Percentiles rank a stretch among this genome's conserved stretches.
Conservation (phyloP, 2,888 invertebrate genomes). For the Crioceris asparagi region DNA sequence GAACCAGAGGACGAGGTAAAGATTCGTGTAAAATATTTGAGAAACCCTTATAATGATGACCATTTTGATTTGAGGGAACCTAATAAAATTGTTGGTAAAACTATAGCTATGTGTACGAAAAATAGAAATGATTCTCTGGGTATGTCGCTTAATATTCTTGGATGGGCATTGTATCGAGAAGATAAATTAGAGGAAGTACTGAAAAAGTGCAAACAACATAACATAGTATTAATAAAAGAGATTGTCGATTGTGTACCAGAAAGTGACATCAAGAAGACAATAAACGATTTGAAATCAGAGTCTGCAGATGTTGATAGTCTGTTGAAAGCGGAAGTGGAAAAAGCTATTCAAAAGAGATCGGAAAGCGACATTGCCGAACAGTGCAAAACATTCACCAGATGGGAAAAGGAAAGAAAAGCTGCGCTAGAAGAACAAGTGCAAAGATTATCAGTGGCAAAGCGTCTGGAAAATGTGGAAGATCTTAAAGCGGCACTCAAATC, state of each 20-base stretch:
- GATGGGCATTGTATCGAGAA: slow-evolving; percentile 33
- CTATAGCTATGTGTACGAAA: slow-evolving; percentile 51
- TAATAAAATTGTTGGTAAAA: slow-evolving; percentile 69
- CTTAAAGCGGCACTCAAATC: slow-evolving; percentile 47
- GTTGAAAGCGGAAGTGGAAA: slow-evolving; percentile 35
- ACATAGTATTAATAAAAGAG: slow-evolving; percentile 32
- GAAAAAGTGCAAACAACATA: slow-evolving; percentile 27
- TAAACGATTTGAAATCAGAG: slow-evolving; percentile 11
- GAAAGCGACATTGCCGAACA: slow-evolving; percentile 49
- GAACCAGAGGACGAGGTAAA: slow-evolving; percentile 39
- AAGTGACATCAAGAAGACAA: slow-evolving; percentile 21
- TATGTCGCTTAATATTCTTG: slow-evolving; percentile 37
- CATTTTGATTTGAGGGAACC: slow-evolving; percentile 78
- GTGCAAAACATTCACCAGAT: slow-evolving; percentile 46
- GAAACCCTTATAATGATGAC: slow-evolving; percentile 78
- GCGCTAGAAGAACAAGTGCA: slow-evolving; percentile 49
- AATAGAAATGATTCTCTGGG: slow-evolving; percentile 41
- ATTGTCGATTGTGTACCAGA: slow-evolving; percentile 35
- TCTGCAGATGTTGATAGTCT: slow-evolving; percentile 34
- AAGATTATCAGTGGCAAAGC: slow-evolving; percentile 39
- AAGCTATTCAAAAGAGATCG: slow-evolving; percentile 45
- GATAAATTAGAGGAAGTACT: slow-evolving; percentile 29
- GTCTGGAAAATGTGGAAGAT: slow-evolving; percentile 46
- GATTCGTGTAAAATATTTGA: slow-evolving; percentile 60
- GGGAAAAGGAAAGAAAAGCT: slow-evolving; percentile 47